phyloP scores from a whole-genome alignment of 2,113 vertebrate genomes.

The Aplodontia rufa region DNA sequence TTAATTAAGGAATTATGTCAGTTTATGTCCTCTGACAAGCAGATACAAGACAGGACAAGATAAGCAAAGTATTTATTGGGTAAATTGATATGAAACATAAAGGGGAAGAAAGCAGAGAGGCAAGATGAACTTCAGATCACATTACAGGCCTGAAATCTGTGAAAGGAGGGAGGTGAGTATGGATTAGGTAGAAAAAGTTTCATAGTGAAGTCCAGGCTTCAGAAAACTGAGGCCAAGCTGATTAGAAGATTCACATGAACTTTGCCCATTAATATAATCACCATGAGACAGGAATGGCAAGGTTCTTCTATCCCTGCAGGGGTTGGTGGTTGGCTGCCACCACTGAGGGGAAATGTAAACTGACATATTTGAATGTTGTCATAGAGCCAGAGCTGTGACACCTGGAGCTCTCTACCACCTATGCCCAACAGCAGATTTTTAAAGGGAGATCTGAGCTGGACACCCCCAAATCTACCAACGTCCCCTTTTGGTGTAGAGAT shows the following conservation, averaged over 20 bases:
- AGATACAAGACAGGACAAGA: neutral
- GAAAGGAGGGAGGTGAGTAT: neutral
- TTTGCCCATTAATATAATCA: neutral
- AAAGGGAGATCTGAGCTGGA: too few relatives aligned
- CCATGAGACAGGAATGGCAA: accelerated
- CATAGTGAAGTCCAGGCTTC: neutral
- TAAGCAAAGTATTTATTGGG: neutral
- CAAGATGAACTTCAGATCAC: neutral
- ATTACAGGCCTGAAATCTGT: neutral
- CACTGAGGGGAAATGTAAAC: too few relatives aligned
- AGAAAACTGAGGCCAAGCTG: too few relatives aligned
- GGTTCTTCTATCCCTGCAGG: too few relatives aligned
- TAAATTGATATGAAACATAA: neutral
- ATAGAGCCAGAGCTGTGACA: too few relatives aligned
- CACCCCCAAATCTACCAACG: too few relatives aligned
- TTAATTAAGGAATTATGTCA: neutral
- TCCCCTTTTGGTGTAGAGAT: too few relatives aligned
- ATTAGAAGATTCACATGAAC: neutral
- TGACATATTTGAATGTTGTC: too few relatives aligned
- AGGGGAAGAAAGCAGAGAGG: too few relatives aligned
- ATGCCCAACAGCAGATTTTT: too few relatives aligned
- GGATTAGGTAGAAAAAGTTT: neutral
- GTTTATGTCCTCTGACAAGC: neutral
- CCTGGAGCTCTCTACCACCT: too few relatives aligned
- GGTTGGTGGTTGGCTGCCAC: too few relatives aligned